Evolutionary conservation across 2,888 invertebrate species (phyloP), one percentile per base, ranked within the genome.

Genomic region (Chrysina gloriosa): DNA sequence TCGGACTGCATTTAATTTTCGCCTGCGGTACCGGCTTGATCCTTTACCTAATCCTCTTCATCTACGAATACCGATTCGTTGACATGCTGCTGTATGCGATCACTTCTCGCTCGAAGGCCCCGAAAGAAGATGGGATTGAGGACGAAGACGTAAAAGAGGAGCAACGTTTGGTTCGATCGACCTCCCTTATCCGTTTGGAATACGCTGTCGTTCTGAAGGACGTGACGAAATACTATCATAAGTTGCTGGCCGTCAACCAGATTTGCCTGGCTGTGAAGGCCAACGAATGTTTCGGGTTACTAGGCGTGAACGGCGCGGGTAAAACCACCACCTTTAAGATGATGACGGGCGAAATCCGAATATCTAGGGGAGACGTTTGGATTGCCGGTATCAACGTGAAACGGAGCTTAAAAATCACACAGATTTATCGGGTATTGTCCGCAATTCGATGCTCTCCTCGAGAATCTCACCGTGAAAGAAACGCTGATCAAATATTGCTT

Each of bases 281-380:
- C 79, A 90, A 90, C 5, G 94, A 94, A 82, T 93, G 92, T 76
- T 94, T 94, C 76, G 94, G 94, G 1, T 82, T 94, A 54, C 83
- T 94, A 48, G 94, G 94, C 0, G 89, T 93, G 0, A 93, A 94
- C 79, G 94, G 94, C n/a, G 93, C 94, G 1, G 94, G 94, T 0
- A 94, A 94, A 81, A 93, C 93, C 0, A 89, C 90, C 0, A 94
- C 94, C 0, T 96, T 96, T 79, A 92, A 92, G 82, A 93, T 94
- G 90, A 82, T 95, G 74, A 94, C 94, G 58, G 94, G 94, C 0
- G 94, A 93, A 77, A 90, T 90, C 76, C 81, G 83, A 2, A 87
- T 92, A 5, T 88, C 90, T 0, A 85, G 85, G 63, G 94, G 94
- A 0, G 87, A 90, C 48, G 92, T 90, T 0, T 91, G 85, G 82